Base-by-base conservation (phyloP, 2,113 vertebrate species). In the Sapajus apella region DNA sequence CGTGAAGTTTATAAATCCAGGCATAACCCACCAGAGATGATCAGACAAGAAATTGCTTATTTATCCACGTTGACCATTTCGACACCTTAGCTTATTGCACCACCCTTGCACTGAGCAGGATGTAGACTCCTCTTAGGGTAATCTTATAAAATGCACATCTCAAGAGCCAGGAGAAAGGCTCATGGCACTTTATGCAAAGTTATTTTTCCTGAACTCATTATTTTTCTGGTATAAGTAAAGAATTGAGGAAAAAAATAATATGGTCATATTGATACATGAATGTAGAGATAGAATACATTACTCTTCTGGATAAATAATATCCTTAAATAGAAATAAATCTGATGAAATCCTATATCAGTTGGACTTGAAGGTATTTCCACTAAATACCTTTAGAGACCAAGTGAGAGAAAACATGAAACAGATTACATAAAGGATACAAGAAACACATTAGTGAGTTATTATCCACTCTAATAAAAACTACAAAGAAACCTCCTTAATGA, bases 261-360 rank as follows among this genome's bases (percentile, higher is more conserved):
- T 35, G 32, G 6, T 27, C 47, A 80, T 8, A 50, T 56, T 55
- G 75, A 86, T 43, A 35, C n/a, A 68, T 61, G 25, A 96, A 90
- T 76, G 13, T 50, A 73, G 37, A 47, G 17, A 66, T 35, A 21
- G 47, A 72, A 56, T 83, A 66, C 25, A 91, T 43, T 66, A 72
- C 12, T 6, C 30, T 72, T 81, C 84, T 86, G 17, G 6, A n/a
- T 85, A 82, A 79, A 8, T 83, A 55, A 92, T 73, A 21, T 43
- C 72, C 89, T 96, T 84, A 72, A 94, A 56, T 68, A 81, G 81
- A 96, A 94, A 86, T 82, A 95, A 97, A 90, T 90, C 35, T 75
- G 47, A 58, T 81, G 40, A 79, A 76, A 93, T 94, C 93, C 86
- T 94, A 75, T 50, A 94, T 96, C 40, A 56, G 21, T 91, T 90